A percentile compares a stretch with the other conserved stretches of the same genome.
phyloP scores from a whole-genome alignment of 2,797 vertebrate species.

The Coluber constrictor region DNA sequence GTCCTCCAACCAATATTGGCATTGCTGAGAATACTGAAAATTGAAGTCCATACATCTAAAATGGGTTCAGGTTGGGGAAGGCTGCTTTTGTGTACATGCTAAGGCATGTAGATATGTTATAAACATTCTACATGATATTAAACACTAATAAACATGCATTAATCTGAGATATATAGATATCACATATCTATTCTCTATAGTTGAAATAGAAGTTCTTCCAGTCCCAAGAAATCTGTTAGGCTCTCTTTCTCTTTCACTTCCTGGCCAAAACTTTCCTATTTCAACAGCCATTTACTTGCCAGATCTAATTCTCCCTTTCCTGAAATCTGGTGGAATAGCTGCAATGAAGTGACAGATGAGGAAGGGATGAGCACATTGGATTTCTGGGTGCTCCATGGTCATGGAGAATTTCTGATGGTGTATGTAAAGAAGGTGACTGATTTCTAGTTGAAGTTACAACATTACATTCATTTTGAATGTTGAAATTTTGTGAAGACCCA shows the following conservation, averaged over 20 bases:
- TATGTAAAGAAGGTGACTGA: background rate
- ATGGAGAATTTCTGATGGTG: background rate
- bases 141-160: background rate
- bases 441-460: background rate
- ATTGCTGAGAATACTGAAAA: background rate
- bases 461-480: background rate
- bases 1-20: background rate
- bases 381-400: background rate
- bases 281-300: background rate
- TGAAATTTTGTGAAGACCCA: conserved; percentile 11
- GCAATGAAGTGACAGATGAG: background rate
- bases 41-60: background rate
- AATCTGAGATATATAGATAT: background rate
- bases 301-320: background rate
- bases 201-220: background rate
- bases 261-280: background rate
- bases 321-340: background rate
- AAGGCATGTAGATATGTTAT: background rate
- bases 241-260: background rate
- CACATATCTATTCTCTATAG: background rate
- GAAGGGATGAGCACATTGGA: background rate
- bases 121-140: background rate
- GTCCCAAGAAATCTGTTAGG: background rate
- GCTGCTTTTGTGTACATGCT: background rate
- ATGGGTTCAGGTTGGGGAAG: background rate